Conservation (phyloP, 2,888 invertebrate species). For the Bugulina stolonifera region DNA sequence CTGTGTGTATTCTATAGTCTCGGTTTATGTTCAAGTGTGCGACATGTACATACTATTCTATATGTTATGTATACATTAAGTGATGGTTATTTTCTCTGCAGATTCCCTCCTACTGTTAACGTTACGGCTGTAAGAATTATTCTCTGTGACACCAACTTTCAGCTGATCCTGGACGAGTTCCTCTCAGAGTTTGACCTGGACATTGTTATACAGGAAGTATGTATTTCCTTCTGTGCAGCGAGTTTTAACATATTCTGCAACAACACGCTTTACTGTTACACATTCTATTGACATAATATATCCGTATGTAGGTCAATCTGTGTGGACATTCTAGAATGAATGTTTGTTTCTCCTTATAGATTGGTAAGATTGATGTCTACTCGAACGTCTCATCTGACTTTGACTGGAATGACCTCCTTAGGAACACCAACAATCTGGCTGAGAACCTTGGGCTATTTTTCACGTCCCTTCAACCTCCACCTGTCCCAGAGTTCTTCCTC, state of each 20-base stretch:
- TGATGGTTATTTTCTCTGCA: too few species aligned
- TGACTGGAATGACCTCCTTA: slow-evolving; percentile 27
- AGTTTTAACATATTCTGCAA: too few species aligned
- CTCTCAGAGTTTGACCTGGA: slow-evolving; percentile 19
- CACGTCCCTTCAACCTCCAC: slow-evolving; percentile 20
- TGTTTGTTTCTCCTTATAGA: too few species aligned
- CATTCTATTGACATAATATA: too few species aligned
- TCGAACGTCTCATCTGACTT: slow-evolving; percentile 22
- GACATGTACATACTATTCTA: too few species aligned
- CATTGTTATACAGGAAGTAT: slow-evolving; percentile 12
- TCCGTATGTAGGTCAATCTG: too few species aligned
- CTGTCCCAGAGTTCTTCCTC: slow-evolving; percentile 27
- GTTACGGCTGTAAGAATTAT: slow-evolving; percentile 21
- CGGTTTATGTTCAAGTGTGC: too few species aligned
- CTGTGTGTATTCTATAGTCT: too few species aligned
- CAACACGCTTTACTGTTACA: too few species aligned
- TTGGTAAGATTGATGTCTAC: not conserved
- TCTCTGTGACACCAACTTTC: slow-evolving; percentile 26
- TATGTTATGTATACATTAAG: too few species aligned
- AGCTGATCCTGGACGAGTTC: slow-evolving; percentile 20
- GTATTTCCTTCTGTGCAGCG: too few species aligned
- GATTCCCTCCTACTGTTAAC: slow-evolving; percentile 26
- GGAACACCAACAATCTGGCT: slow-evolving; percentile 24
- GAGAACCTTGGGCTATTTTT: slow-evolving; percentile 23
- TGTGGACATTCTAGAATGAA: too few species aligned